Evolutionary conservation across 2,888 invertebrate species (phyloP), one percentile per base, ranked within the genome.

Genomic region (Cerastis rubricosa): DNA sequence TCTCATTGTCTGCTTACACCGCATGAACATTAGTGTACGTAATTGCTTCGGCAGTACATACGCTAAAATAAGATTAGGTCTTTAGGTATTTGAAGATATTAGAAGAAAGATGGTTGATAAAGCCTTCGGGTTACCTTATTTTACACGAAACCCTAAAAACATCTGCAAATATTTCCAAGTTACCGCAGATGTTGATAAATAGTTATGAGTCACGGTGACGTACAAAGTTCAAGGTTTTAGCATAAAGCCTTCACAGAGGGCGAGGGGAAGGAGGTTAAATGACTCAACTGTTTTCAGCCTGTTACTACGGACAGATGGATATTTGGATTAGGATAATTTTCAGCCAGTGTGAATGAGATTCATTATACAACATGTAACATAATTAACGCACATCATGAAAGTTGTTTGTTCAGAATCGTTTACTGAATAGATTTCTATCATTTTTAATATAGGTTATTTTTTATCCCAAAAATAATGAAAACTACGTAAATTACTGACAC

Each of bases 151-250:
- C 54, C 43, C 47, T 54, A 45, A 61, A 57, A 66, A n/a, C 2
- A 3, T 49, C 45, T 14, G 22, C 17, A 54, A 1, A 47, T 43
- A 25, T 63, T 80, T 65, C 25, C 49, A 3, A 66, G 29, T 19
- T 43, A 61, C 45, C 51, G 43, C 69, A 78, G 69, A 78, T 70
- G 65, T 83, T 61, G 65, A 82, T 72, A 68, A 78, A 78, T 69
- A 72, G 69, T 69, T 54, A 14, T 45, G 72, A 70, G 25, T 81
- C 81, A 81, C 29, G 43, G 54, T 83, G 78, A 78, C 69, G 73
- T 4, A 2, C 11, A 8, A 43, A 73, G 73, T 72, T 81, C 83
- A 82, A 73, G 78, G 78, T 73, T 59, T 17, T 1, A n/a, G 35
- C 59, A 78, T 45, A 12, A 7, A 70, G 14, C 63, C 57, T 68